A percentile compares a stretch with the other conserved stretches of the same genome.
Conservation (phyloP, 2,888 invertebrate species). For the Xestia rhomboidea region DNA sequence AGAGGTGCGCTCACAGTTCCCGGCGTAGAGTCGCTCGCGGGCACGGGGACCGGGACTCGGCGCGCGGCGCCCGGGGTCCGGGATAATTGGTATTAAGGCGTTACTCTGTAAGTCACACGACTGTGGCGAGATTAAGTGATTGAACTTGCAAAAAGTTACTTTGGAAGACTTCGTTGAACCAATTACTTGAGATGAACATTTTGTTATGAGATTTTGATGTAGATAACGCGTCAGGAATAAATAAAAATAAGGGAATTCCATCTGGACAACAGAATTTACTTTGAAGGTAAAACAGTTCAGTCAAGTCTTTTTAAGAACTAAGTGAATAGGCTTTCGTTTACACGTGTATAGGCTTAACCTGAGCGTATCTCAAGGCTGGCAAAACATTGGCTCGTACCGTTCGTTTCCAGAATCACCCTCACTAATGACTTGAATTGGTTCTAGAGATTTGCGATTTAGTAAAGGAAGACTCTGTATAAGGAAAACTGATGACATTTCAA, state of each 20-base stretch:
- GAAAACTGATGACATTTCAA: not conserved
- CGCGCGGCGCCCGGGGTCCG: not conserved
- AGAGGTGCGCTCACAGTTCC: slow-evolving; percentile 19
- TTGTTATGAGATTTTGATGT: not conserved
- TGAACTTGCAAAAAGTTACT: slow-evolving; percentile 35
- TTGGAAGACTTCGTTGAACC: not conserved
- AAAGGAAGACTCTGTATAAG: not conserved
- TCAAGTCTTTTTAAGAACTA: not conserved
- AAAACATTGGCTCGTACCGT: not conserved
- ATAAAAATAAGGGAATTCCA: not conserved
- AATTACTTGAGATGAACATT: slow-evolving; percentile 2
- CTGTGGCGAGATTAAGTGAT: slow-evolving; percentile 29
- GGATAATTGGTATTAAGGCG: slow-evolving; percentile 48
- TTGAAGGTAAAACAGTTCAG: not conserved
- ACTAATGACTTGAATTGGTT: not conserved
- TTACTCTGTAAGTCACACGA: slow-evolving; percentile 37
- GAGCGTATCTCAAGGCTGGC: not conserved
- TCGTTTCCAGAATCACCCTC: not conserved
- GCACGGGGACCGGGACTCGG: not conserved
- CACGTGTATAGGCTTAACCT: slow-evolving; percentile 9
- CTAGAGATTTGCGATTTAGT: not conserved
- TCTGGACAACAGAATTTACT: not conserved
- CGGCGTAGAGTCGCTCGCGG: slow-evolving; percentile 23
- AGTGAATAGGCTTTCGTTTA: not conserved
- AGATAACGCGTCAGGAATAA: not conserved